A percentile compares a stretch with the other conserved stretches of the same genome.
Conservation (phyloP, 2,888 invertebrate genomes). For the Amiota minor region DNA sequence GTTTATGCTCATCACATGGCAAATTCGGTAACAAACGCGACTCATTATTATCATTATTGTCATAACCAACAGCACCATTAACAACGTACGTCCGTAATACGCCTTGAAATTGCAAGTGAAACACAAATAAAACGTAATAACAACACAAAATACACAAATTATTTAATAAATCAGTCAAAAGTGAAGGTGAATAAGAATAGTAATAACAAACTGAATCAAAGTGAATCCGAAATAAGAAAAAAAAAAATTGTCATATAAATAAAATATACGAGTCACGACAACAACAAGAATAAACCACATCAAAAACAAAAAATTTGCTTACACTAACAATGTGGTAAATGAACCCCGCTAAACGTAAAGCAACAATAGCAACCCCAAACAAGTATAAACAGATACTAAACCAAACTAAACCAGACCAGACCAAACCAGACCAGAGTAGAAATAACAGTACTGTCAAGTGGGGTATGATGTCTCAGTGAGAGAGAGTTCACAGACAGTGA, state of each 20-base stretch:
- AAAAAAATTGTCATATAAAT: neutral
- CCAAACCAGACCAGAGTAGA: neutral
- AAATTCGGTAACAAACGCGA: no score
- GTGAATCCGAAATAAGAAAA: no score
- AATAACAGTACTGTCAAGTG: neutral
- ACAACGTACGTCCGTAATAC: no score
- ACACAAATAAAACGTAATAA: neutral
- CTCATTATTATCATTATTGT: no score
- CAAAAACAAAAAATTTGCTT: conserved; percentile 19
- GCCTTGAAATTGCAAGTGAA: no score
- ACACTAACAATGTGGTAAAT: conserved; percentile 13
- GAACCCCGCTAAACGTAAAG: neutral
- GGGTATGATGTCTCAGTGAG: no score
- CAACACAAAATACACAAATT: neutral
- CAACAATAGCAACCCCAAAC: conserved; percentile 6
- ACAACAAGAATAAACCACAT: conserved; percentile 3
- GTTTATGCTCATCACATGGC: neutral
- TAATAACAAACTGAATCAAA: neutral
- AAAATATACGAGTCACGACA: neutral
- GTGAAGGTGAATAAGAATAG: neutral
- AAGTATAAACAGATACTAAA: neutral
- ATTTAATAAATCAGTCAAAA: neutral
- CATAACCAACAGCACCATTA: no score
- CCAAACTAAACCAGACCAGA: neutral
- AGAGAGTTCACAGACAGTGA: no score